Conservation (phyloP, 2,888 invertebrate species). For the Epistrophella euchroma region DNA sequence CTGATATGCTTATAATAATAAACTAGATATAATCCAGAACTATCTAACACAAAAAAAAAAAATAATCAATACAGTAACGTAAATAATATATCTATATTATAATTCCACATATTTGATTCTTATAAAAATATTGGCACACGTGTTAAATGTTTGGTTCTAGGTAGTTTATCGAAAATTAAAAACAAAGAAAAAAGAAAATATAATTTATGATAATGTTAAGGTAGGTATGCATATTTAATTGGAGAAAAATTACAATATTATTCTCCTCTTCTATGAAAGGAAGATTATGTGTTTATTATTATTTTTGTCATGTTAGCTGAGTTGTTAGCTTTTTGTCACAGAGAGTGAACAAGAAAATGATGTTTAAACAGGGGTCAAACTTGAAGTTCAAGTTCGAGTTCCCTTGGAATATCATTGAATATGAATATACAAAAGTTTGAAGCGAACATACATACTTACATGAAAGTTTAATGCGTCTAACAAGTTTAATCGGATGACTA, state of each 20-base stretch:
- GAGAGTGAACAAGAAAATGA: constrained; percentile 17
- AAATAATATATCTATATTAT: background rate
- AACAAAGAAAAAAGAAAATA: background rate
- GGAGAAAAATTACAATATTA: constrained; percentile 6
- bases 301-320: constrained; percentile 9
- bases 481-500: background rate
- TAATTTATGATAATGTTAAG: constrained; percentile 33
- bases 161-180: background rate
- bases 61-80: background rate
- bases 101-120: background rate
- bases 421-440: background rate
- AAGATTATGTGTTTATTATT: constrained; percentile 15
- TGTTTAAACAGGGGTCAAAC: constrained; percentile 18
- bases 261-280: background rate
- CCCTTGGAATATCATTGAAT: constrained; percentile 17
- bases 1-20: constrained; percentile 8
- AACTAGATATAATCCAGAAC: constrained; percentile 50
- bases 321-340: constrained; percentile 4
- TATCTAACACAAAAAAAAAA: background rate
- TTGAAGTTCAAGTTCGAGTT: constrained; percentile 33
- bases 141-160: constrained; percentile 17
- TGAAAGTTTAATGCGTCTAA: background rate
- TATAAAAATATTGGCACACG: background rate
- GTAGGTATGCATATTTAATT: constrained; percentile 37
- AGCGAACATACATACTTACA: background rate